phyloP scores from a whole-genome alignment of 2,113 vertebrate genomes.

The Corythoichthys intestinalis region DNA sequence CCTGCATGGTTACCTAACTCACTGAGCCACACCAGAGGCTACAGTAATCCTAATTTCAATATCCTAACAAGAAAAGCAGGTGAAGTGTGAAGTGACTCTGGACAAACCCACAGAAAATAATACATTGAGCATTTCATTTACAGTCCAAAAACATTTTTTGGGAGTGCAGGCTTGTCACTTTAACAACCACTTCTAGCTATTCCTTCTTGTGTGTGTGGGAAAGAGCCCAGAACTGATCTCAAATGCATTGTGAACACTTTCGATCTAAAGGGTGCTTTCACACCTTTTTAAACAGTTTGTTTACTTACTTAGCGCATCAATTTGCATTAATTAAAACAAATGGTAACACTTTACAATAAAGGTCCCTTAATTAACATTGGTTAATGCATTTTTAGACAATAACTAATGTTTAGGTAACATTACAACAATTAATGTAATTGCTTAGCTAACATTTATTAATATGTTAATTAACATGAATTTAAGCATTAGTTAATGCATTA shows the following conservation, averaged over 20 bases:
- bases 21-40: neutral
- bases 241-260: neutral
- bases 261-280: no score
- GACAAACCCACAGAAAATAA: neutral
- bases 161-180: neutral
- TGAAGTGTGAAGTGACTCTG: neutral
- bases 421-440: no score
- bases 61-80: neutral
- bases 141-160: neutral
- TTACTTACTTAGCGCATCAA: no score
- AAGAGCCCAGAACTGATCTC: neutral
- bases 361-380: no score
- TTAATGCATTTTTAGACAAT: no score
- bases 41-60: neutral
- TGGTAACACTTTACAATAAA: no score
- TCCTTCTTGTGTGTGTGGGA: neutral
- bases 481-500: no score
- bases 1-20: constrained; percentile 12
- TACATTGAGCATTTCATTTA: neutral
- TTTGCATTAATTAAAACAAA: no score
- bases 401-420: no score
- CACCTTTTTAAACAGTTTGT: no score
- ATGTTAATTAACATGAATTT: no score
- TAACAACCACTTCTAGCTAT: neutral
- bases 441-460: no score